phyloP scores from a whole-genome alignment of 2,113 vertebrate species.

The Carollia perspicillata region DNA sequence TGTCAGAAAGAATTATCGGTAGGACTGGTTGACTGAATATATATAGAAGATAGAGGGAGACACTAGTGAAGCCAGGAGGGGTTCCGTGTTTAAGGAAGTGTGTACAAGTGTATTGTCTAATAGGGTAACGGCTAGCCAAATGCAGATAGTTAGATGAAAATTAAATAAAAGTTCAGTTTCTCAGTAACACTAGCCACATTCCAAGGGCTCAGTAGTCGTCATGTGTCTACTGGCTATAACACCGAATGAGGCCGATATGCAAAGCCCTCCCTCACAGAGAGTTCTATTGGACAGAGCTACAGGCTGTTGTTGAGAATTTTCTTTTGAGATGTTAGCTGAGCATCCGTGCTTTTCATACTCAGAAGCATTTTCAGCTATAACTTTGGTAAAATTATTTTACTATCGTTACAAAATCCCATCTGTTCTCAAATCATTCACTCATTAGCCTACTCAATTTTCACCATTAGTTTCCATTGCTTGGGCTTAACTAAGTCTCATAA shows the following conservation, averaged over 20 bases:
- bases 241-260: not conserved
- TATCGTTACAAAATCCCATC: not conserved
- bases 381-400: slow-evolving; percentile 25
- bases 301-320: not conserved
- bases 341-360: not conserved
- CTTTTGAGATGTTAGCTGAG: not conserved
- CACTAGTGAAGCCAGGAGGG: too few species aligned
- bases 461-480: not conserved
- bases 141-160: not conserved
- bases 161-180: not conserved
- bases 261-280: not conserved
- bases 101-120: not conserved
- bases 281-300: not conserved
- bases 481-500: not conserved
- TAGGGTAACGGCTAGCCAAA: not conserved
- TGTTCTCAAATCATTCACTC: slow-evolving; percentile 12
- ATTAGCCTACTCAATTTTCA: not conserved
- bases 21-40: not conserved
- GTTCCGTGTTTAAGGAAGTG: not conserved
- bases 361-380: not conserved
- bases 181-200: not conserved
- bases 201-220: not conserved
- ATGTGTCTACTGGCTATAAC: not conserved
- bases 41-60: not conserved
- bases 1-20: not conserved